Conservation (phyloP, 2,888 invertebrate species). For the Leistus spinibarbis region DNA sequence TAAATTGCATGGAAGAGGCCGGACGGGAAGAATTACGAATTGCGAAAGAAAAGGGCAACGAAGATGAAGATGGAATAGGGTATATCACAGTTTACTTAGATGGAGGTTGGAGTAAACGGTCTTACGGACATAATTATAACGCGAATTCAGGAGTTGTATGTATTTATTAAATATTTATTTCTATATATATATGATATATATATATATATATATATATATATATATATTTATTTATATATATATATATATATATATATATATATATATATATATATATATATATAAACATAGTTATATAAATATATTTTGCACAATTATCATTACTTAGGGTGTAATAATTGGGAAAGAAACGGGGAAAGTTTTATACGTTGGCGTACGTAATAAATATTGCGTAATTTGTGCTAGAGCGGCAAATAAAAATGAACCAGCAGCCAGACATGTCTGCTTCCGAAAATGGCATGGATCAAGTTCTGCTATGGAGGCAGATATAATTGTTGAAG, state of each 20-base stretch:
- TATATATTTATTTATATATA: too few species aligned
- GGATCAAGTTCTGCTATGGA: slow-evolving; percentile 50
- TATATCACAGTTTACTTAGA: slow-evolving; percentile 39
- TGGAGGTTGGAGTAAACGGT: slow-evolving; percentile 40
- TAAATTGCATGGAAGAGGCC: not conserved
- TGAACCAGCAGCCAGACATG: too few species aligned
- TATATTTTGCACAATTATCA: not conserved
- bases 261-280: too few species aligned
- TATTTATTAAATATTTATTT: not conserved
- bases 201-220: too few species aligned
- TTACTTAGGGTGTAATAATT: slow-evolving; percentile 40
- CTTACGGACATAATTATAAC: slow-evolving; percentile 41
- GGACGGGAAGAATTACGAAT: slow-evolving; percentile 38
- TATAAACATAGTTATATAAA: too few species aligned
- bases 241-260: too few species aligned
- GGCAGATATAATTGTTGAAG: slow-evolving; percentile 48
- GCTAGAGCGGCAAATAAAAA: slow-evolving; percentile 42
- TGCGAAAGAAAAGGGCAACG: not conserved
- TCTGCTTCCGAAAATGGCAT: slow-evolving; percentile 43
- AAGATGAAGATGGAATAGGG: slow-evolving; percentile 32
- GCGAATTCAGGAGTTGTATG: slow-evolving; percentile 13
- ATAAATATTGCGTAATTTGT: slow-evolving; percentile 49
- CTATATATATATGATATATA: too few species aligned
- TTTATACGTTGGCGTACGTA: slow-evolving; percentile 47
- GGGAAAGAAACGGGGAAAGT: slow-evolving; percentile 43